Base-by-base conservation (phyloP, 2,888 invertebrate species). In the Mythimna vitellina region DNA sequence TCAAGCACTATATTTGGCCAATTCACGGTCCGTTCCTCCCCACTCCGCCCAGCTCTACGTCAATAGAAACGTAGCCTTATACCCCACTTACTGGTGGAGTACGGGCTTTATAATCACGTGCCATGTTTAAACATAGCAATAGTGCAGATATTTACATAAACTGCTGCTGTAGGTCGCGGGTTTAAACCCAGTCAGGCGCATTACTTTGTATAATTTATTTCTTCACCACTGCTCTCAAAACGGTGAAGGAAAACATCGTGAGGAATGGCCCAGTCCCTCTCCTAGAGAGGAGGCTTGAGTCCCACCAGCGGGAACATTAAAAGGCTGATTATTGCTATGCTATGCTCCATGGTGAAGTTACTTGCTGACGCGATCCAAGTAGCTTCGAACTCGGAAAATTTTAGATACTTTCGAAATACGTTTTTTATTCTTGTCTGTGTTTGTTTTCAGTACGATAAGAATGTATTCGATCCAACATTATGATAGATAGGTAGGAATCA, bases 61-160 rank as follows among this genome's bases (percentile, higher is more conserved):
- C 12, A 42, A 3, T 42, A 14, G 14, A 42, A 12, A 42, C 42
- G 38, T 12, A 38, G 38, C 12, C 12, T 38, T 56, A 29, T 56
- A 9, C 1, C n/a, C 14, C 38, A 10, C 51, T 46, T 61, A 1
- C 10, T 46, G 0, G 51, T 77, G 66, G 60, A 66, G 1, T 17
- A 10, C 14, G 0, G 7, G 10, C 56, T 49, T 79, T 66, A 81
- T 12, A 66, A 77, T 79, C 71, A 65, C 64, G 78, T 79, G 58
- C 71, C n/a, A 38, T 57, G 69, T 81, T 77, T 58, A 49, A 71
- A 66, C 46, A 77, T 77, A 81, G 78, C 78, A 81, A 78, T 81
- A 77, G 51, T 81, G 53, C 63, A 64, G 63, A 64, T 78, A 81
- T 81, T 77, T 64, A 66, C 70, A 76, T 78, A 61, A 76, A 81